Evolutionary conservation across 2,888 invertebrate species (phyloP).

Genomic region (Anaspis maculata): DNA sequence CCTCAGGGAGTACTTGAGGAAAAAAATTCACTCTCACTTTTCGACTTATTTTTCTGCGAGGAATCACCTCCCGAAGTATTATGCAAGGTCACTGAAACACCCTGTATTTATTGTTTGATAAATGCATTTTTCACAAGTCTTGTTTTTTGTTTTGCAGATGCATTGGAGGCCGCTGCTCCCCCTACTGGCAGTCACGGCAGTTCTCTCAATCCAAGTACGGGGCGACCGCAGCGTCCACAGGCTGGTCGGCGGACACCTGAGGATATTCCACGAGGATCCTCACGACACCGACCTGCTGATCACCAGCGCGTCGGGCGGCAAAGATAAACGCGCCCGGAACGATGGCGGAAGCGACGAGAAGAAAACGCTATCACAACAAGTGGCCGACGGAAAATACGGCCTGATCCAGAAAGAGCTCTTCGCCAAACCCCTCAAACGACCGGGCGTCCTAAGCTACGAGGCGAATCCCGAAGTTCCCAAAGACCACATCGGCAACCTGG

Average conservation of each 20-base stretch:
- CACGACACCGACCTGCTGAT: slow-evolving; percentile 26
- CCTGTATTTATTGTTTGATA: no score
- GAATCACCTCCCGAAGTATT: no score
- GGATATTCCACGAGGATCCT: slow-evolving; percentile 38
- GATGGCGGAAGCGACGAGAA: slow-evolving; percentile 58
- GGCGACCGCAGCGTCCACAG: slow-evolving; percentile 51
- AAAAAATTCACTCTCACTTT: no score
- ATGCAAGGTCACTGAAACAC: no score
- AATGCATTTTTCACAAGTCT: no score
- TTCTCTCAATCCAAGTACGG: slow-evolving; percentile 14
- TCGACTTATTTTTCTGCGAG: no score
- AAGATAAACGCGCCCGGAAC: slow-evolving; percentile 15
- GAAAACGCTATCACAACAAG: slow-evolving; percentile 82
- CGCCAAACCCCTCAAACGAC: slow-evolving; percentile 59
- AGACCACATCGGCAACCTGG: slow-evolving; percentile 71
- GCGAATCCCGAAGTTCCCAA: slow-evolving; percentile 72
- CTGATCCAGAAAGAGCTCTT: slow-evolving; percentile 81
- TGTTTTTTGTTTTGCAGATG: slow-evolving; percentile 19
- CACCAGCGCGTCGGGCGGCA: slow-evolving; percentile 21
- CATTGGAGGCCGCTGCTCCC: slow-evolving; percentile 15
- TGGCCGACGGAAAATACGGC: slow-evolving; percentile 84
- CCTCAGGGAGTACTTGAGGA: no score
- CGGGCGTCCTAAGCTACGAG: slow-evolving; percentile 72
- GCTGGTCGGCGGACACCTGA: slow-evolving; percentile 60
- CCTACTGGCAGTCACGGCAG: slow-evolving; percentile 17